Conservation (phyloP, 2,113 vertebrate species). For the Stigmatopora argus region DNA sequence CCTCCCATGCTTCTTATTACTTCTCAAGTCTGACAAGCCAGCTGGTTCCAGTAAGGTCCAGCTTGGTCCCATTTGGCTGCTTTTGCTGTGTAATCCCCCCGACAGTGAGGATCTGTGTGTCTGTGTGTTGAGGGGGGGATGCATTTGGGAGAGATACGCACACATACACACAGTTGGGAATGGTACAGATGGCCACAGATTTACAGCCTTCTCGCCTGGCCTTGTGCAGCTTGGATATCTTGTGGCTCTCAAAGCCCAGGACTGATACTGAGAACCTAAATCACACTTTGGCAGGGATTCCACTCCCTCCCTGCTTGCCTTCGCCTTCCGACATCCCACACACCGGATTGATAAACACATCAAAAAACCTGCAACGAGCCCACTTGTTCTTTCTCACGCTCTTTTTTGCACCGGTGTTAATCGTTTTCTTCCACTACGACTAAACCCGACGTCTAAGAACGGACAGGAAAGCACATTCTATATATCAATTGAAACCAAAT, state of each 20-base stretch:
- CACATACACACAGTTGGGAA: slow-evolving; percentile 64
- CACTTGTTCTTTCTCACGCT: slow-evolving; percentile 19
- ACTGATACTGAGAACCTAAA: slow-evolving; percentile 64
- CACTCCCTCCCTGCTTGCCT: slow-evolving; percentile 18
- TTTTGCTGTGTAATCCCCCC: slow-evolving; percentile 58
- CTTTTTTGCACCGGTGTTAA: background rate
- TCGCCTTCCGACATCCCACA: slow-evolving; percentile 35
- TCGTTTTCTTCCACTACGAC: background rate
- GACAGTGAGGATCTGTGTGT: slow-evolving; percentile 20
- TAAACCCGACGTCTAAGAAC: background rate
- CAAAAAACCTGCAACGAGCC: background rate
- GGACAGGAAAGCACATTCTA: slow-evolving; percentile 54
- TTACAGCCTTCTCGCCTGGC: slow-evolving; percentile 63
- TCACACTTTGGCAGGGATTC: slow-evolving; percentile 58
- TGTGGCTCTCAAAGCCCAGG: slow-evolving; percentile 55
- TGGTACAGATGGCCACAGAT: slow-evolving; percentile 67
- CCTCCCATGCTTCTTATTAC: slow-evolving; percentile 47
- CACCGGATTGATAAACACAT: slow-evolving; percentile 24
- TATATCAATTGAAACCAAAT: slow-evolving; percentile 8
- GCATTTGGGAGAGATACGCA: slow-evolving; percentile 66
- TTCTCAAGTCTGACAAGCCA: slow-evolving; percentile 56
- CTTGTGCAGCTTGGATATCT: slow-evolving; percentile 56
- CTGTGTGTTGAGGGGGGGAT: slow-evolving; percentile 13
- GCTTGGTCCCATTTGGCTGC: slow-evolving; percentile 59
- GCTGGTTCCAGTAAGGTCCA: slow-evolving; percentile 61